Percentiles rank a stretch among this genome's conserved stretches.
phyloP scores from a whole-genome alignment of 2,797 vertebrate species.

The Huso huso region DNA sequence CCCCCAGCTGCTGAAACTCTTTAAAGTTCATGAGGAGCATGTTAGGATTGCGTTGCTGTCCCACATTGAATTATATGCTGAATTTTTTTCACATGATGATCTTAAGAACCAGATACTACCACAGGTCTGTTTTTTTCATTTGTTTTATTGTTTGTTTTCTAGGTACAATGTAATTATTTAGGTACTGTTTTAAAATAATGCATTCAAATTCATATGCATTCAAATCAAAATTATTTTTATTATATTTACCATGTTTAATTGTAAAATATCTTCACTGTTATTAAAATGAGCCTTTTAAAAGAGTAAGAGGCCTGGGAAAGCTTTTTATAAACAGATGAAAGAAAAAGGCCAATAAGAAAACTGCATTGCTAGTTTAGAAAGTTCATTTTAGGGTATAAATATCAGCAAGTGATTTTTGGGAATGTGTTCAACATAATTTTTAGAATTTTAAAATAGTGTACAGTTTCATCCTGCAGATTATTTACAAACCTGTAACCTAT shows the following conservation, averaged over 20 bases:
- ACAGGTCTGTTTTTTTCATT: constrained; percentile 60
- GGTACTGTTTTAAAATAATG: too few species aligned
- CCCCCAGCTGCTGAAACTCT: constrained; percentile 84
- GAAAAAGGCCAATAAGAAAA: too few species aligned
- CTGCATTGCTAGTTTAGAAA: background rate
- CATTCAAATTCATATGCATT: too few species aligned
- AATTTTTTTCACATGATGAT: constrained; percentile 80
- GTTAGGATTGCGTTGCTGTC: constrained; percentile 81
- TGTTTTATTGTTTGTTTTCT: too few species aligned
- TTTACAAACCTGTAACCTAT: background rate
- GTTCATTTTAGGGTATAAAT: background rate
- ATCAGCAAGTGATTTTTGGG: background rate
- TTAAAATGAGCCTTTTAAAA: too few species aligned
- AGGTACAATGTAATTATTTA: too few species aligned
- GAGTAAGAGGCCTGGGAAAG: too few species aligned
- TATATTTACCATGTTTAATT: too few species aligned
- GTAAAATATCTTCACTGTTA: too few species aligned
- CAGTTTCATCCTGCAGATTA: too few species aligned
- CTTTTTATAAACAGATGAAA: too few species aligned
- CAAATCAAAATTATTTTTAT: too few species aligned
- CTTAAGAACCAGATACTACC: constrained; percentile 85
- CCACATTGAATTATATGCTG: constrained; percentile 81
- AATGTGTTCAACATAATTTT: background rate
- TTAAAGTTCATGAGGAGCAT: constrained; percentile 86
- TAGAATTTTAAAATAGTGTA: background rate